Evolutionary conservation across 2,888 invertebrate species (phyloP).

Genomic region (Colletes collaris): DNA sequence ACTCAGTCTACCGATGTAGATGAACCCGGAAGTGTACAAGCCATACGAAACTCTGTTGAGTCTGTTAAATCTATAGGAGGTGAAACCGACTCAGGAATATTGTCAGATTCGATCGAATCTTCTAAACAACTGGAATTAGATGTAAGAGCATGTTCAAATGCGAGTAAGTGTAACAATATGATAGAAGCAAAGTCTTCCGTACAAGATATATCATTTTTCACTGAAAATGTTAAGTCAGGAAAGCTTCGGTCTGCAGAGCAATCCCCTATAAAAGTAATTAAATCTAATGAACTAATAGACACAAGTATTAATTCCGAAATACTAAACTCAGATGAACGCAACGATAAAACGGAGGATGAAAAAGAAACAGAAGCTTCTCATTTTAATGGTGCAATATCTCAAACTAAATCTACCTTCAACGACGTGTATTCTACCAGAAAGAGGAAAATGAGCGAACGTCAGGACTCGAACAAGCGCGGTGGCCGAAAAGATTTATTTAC

Average conservation of each 20-base stretch:
- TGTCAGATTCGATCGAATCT: slow-evolving; percentile 38
- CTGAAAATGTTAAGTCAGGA: neutral
- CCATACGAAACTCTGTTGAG: neutral
- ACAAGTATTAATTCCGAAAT: neutral
- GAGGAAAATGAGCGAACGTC: neutral
- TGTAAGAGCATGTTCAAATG: neutral
- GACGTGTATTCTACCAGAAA: neutral
- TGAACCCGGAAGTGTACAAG: slow-evolving; percentile 5
- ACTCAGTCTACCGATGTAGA: neutral
- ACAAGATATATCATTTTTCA: neutral
- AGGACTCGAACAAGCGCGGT: neutral
- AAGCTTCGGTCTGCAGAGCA: neutral
- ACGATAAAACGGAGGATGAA: neutral
- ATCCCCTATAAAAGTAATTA: neutral
- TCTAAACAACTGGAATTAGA: slow-evolving; percentile 21
- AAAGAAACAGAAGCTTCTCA: neutral
- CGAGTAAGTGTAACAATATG: neutral
- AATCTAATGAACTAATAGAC: neutral
- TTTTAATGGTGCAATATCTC: too few species aligned
- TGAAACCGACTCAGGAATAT: slow-evolving; percentile 45
- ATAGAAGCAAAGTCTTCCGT: neutral
- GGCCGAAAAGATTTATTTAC: slow-evolving; percentile 46
- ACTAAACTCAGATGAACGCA: neutral
- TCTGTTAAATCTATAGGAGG: slow-evolving; percentile 18
- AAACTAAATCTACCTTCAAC: too few species aligned